Percentiles rank a stretch among this genome's conserved stretches.
These are phyloP conservation scores for Halichoerus grypus DNA, from an alignment of 2,113 vertebrate species.

Conservation along the genomic window DNA sequence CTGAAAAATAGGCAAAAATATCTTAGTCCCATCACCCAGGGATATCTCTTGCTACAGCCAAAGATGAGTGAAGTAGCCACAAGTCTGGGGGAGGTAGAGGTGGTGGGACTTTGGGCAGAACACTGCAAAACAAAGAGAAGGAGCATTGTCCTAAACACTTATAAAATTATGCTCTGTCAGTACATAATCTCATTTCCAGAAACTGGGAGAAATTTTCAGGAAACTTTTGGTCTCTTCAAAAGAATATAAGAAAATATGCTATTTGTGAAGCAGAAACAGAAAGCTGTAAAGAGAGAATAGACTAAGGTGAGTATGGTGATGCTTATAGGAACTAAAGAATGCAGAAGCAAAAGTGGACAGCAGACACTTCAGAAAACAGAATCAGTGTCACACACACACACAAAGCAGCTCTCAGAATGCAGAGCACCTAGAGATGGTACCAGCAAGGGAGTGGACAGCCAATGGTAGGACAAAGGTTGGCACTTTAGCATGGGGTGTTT, in stretches of 20 bases:
- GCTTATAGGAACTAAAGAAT: not conserved
- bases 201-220: not conserved
- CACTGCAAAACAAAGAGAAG: not conserved
- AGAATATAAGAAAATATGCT: not conserved
- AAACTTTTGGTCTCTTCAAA: not conserved
- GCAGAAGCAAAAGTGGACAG: not conserved
- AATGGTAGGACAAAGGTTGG: not conserved
- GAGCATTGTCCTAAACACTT: not conserved
- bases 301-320: not conserved
- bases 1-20: not conserved
- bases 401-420: not conserved
- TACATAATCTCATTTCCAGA: not conserved
- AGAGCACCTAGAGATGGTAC: not conserved
- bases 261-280: not conserved
- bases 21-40: not conserved
- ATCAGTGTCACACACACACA: not conserved
- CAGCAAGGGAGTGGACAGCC: no score
- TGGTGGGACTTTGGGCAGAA: not conserved
- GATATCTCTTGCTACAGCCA: not conserved
- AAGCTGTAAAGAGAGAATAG: not conserved
- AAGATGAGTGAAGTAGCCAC: not conserved
- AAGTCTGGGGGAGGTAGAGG: not conserved
- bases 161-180: not conserved
- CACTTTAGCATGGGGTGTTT: no score
- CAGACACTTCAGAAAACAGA: not conserved